These are phyloP conservation scores for Xenopus tropicalis DNA, from an alignment of 2,113 vertebrate genomes.

Conservation along the genomic window UCB_Xtro_10.0 CM004443.2:138912501-138913000, in stretches of 20 bases:
- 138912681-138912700: too few relatives aligned
- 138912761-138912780: neutral
- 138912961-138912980: slow-evolving; percentile 10
- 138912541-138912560: too few relatives aligned
- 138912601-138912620: too few relatives aligned
- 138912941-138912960: slow-evolving; percentile 2
- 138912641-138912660: too few relatives aligned
- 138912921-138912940: neutral
- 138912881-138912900: neutral
- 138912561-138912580: too few relatives aligned
- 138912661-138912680: too few relatives aligned
- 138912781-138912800: neutral
- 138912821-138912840: neutral
- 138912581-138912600: too few relatives aligned
- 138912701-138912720: too few relatives aligned
- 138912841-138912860: neutral
- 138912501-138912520: too few relatives aligned
- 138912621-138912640: too few relatives aligned
- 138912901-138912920: neutral
- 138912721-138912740: neutral
- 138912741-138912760: neutral
- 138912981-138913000: slow-evolving; percentile 6
- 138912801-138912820: neutral
- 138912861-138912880: slow-evolving; percentile 13
- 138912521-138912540: too few relatives aligned